These are phyloP conservation scores for Pseudopodoces humilis DNA, from an alignment of 2,113 vertebrate genomes.

Conservation along the genomic window DNA sequence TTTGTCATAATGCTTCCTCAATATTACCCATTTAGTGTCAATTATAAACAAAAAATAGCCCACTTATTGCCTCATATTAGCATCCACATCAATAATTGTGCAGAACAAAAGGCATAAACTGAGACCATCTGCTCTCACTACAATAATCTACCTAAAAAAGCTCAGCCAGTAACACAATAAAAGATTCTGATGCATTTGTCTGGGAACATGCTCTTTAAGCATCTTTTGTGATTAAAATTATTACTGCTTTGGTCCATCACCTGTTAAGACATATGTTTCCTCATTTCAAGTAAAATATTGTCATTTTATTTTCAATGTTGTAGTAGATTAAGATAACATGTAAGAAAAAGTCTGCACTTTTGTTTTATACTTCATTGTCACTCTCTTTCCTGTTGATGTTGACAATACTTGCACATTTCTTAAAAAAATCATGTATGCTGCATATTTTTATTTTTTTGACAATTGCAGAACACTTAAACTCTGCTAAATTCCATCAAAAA, in stretches of 20 bases:
- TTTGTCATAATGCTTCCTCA: conserved; percentile 69
- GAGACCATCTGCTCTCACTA: conserved; percentile 74
- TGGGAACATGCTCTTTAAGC: conserved; percentile 52
- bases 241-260: conserved; percentile 25
- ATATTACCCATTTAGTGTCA: conserved; percentile 74
- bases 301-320: conserved; percentile 32
- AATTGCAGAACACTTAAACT: conserved; percentile 35
- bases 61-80: conserved; percentile 73
- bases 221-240: conserved; percentile 66
- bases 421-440: not conserved
- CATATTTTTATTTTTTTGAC: conserved; percentile 61
- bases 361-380: not conserved
- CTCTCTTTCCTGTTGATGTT: not conserved
- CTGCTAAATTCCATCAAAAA: conserved; percentile 61
- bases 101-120: conserved; percentile 76
- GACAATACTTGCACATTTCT: conserved; percentile 1
- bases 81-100: conserved; percentile 73
- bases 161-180: conserved; percentile 58
- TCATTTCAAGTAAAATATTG: conserved; percentile 46
- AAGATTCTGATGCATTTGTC: conserved; percentile 60
- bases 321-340: conserved; percentile 26
- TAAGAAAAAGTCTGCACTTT: not conserved
- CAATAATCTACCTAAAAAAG: conserved; percentile 64
- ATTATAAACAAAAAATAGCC: conserved; percentile 73
- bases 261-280: conserved; percentile 50